A percentile compares a stretch with the other conserved stretches of the same genome.
Evolutionary conservation across 2,113 vertebrate genomes (phyloP).

Genomic region (Tragelaphus scriptus): DNA sequence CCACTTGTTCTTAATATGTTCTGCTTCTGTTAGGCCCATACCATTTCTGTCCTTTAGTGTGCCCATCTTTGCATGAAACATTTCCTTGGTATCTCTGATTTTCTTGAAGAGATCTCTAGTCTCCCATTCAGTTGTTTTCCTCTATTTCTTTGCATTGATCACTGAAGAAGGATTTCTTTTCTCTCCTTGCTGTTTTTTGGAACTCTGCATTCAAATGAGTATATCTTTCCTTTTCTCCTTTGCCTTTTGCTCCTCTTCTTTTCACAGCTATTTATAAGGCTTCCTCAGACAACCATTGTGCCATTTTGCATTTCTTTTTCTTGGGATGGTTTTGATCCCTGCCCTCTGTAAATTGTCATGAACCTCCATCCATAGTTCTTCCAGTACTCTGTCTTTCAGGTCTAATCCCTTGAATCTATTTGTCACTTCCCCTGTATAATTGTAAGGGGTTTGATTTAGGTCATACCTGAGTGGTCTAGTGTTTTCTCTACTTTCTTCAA

Average conservation of each 20-base stretch:
- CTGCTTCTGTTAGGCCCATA: background rate
- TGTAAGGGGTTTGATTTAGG: background rate
- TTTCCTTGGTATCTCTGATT: background rate
- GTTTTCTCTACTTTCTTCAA: background rate
- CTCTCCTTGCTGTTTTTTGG: background rate
- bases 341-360: background rate
- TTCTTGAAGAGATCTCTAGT: background rate
- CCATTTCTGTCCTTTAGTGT: background rate
- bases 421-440: background rate
- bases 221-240: background rate
- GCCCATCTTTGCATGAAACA: background rate
- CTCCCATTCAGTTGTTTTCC: background rate
- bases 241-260: background rate
- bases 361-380: background rate
- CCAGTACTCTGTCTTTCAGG: background rate
- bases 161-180: background rate
- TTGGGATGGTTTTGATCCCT: background rate
- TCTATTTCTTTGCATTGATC: background rate
- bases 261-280: background rate
- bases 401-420: background rate
- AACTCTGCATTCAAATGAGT: background rate
- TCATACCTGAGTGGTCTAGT: background rate
- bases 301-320: background rate
- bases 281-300: background rate
- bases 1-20: background rate